Evolutionary conservation across 1,140 invertebrate species (phyloP), one percentile per base, ranked within the genome.

Genomic region (Anadara kagoshimensis): DNA sequence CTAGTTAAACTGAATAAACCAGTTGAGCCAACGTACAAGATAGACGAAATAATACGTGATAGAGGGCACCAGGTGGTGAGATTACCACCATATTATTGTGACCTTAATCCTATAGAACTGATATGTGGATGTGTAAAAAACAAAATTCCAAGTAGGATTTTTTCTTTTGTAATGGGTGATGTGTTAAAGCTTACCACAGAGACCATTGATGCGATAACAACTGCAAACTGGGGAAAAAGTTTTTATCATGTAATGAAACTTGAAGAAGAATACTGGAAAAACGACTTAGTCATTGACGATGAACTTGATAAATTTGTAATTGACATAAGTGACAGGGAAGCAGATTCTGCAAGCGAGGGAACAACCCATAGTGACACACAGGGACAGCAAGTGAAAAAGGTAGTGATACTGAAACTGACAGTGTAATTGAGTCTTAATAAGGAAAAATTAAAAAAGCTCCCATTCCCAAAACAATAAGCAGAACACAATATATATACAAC

Each of bases 41-140:
- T 7, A 0, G 5, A 41, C 10, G 22, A 61, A 0, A 61, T 61
- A 18, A n/a, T n/a, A 3, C 22, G 16, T 20, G 59, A 62, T 4
- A 44, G 36, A 10, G n/a, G 59, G 44, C 59, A 62, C 36, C 14
- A 5, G 1, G n/a, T 62, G 11, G 2, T 62, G 11, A 29, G 59
- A n/a, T 10, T 62, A 14, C 59, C 59, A 44, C 59, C 59, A 20
- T 62, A 62, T 22, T n/a, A 44, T 1, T 26, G 10, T 0, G 44
- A 61, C 43, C 43, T 58, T 14, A 58, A 58, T 24, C 56, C 56
- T 4, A 58, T 58, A 20, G 56, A 58, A 58, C 56, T 58, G 56
- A 24, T 58, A 4, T 58, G 56, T n/a, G 11, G 20, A 5, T 14
- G 29, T 5, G 20, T 29, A 5, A 58, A 58, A 26, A 53, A 53